Evolutionary conservation across 2,888 invertebrate species (phyloP), one percentile per base, ranked within the genome.

Genomic region (Incurvaria masculella): DNA sequence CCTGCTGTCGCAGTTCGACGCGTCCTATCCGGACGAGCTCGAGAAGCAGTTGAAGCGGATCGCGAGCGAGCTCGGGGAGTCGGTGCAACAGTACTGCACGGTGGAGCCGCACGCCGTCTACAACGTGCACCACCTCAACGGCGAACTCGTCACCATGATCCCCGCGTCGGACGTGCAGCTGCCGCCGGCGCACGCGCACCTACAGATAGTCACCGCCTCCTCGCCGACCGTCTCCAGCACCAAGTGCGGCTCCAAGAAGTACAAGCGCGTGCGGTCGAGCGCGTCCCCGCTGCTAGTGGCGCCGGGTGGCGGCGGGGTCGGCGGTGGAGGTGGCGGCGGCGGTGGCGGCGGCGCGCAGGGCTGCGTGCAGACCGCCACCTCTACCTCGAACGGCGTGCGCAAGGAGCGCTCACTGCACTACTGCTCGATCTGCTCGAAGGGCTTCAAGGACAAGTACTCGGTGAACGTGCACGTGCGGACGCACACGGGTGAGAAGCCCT

Each of bases 401-500:
- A 93, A 93, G 63, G 94, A 94, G 64, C 81, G 94, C 57, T 88
- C 94, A 51, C 72, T 97, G 55, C 89, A 99, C 71, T 89, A 95
- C 72, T 87, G 98, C 81, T 87, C 91, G 67, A 91, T 97, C 69
- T 97, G 93, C 72, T 91, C 91, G 59, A 94, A 93, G 66, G 94
- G 94, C 4, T 94, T 94, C 72, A 94, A 94, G 70, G 94, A 94
- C 70, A 94, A 94, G 69, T 98, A 98, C 82, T 92, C 97, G 52
- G 94, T 98, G 48, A 97, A 97, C 68, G 97, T 97, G 43, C 98
- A 98, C 71, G 93, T 97, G 57, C 83, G 97, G 58, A 97, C 97
- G 21, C 98, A 98, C 66, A 97, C 97, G 1, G 97, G 97, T 0
- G 97, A 98, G 70, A 97, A 98, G 64, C 97, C 98, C 0, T 98